Evolutionary conservation across 2,113 vertebrate species (phyloP).

Genomic region (Nerophis lumbriciformis): DNA sequence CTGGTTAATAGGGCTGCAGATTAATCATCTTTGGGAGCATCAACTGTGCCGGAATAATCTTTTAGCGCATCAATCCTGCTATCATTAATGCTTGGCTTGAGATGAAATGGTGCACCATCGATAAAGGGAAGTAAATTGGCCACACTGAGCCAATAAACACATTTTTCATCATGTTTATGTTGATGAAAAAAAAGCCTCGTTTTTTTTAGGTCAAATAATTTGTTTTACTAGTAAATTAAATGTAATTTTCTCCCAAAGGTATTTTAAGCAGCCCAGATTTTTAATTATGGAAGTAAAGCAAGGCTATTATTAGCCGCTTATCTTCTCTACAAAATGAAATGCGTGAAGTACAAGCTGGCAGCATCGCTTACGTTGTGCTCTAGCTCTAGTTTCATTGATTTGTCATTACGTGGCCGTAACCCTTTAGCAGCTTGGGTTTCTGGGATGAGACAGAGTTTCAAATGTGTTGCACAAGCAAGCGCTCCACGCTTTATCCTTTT

Average conservation of each 20-base stretch:
- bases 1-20: background rate
- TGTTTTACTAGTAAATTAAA: background rate
- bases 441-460: conserved; percentile 27
- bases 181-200: background rate
- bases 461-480: background rate
- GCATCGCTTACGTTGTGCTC: background rate
- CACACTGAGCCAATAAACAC: background rate
- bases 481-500: background rate
- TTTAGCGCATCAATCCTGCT: background rate
- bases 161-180: background rate
- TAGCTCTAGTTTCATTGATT: background rate
- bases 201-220: background rate
- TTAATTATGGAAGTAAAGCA: background rate
- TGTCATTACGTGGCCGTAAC: background rate
- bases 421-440: conserved; percentile 13
- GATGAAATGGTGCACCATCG: background rate
- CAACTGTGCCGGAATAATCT: background rate
- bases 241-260: background rate
- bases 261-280: background rate
- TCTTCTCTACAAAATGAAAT: background rate
- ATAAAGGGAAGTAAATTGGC: background rate
- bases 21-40: background rate
- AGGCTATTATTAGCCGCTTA: background rate
- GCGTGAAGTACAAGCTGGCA: background rate
- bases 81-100: background rate